A percentile compares a stretch with the other conserved stretches of the same genome.
These are phyloP conservation scores for Sanderia malayensis DNA, from an alignment of 30 jellyfish, hydroid and myxozoan genomes.

Conservation along the genomic window DNA sequence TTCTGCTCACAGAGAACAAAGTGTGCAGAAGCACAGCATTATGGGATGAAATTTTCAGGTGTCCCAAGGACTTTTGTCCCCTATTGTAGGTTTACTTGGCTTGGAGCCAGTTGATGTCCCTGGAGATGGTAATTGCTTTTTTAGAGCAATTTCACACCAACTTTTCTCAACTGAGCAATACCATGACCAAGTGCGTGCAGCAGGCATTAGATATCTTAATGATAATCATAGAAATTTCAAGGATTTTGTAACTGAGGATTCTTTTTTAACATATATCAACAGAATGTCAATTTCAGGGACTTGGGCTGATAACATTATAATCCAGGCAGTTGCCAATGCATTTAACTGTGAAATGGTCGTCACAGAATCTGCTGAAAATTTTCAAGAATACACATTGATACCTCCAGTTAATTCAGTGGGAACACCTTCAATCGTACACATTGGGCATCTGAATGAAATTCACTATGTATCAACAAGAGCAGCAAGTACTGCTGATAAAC, in stretches of 20 bases:
- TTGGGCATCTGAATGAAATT: background rate
- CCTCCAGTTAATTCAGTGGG: background rate
- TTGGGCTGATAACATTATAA: conserved; percentile 9
- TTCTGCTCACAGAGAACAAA: no score
- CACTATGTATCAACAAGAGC: background rate
- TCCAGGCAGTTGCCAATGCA: conserved; percentile 21
- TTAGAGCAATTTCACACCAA: conserved; percentile 16
- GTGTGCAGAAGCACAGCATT: no score
- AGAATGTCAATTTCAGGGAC: background rate
- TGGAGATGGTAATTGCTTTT: conserved; percentile 25
- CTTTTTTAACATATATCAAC: background rate
- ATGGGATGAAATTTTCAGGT: no score
- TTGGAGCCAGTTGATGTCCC: background rate
- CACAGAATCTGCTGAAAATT: conserved; percentile 18
- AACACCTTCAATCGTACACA: background rate
- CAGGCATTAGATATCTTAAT: background rate
- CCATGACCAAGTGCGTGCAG: background rate
- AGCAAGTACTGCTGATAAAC: background rate
- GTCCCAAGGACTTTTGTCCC: no score
- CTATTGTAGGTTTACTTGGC: background rate
- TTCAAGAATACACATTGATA: background rate
- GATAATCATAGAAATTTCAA: background rate
- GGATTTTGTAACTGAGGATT: background rate
- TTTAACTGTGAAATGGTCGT: background rate
- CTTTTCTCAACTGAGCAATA: background rate